Base-by-base conservation (phyloP, 92 coral and sea anemone genomes). In the Isaurus tuberculatus region DNA sequence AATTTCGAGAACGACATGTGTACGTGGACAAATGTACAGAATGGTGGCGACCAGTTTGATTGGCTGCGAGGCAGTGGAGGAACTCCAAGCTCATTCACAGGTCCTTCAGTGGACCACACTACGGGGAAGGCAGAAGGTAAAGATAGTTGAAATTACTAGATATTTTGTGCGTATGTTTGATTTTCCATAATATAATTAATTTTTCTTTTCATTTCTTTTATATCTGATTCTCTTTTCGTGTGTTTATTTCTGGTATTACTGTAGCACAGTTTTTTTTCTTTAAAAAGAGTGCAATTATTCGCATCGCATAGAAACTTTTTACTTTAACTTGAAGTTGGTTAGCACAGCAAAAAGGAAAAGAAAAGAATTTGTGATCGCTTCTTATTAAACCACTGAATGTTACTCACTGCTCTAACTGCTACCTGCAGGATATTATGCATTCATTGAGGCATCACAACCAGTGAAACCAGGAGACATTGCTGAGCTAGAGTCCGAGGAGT, bases 381-480 rank as follows among this genome's bases (percentile, higher is more conserved):
- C 7, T 40, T 40, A 7, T 40, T 40, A 13, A 7, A 40, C 46
- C 7, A 13, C 8, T 36, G 42, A 3, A 36, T 8, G 42, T 40
- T 69, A 17, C 16, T 14, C 23, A 17, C 30, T n/a, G 3, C 44
- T 60, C 3, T 20, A 14, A 28, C 23, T 49, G 79, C 31, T 46
- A 14, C 32, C 66, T 30, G 8, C 65, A 96, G 99, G 99, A 0
- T 91, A 81, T 87, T 96, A 96, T 32, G 93, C 86, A 90, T 94
- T 89, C 32, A 94, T 96, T 25, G 99, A 96, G 83, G 85, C 97
- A 6, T 96, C 99, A 26, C 77, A 81, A 19, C 98, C 99, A 4
- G 87, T 90, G 33, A 74, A 40, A 69, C 94, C 88, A 7, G 80
- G 87, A 34, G 93, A 96, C 84, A 94, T 81, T 15, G 99, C 99